These are phyloP conservation scores for Cichlasoma orientale DNA, from an alignment of 2,797 vertebrate genomes.

Conservation along the genomic window DNA sequence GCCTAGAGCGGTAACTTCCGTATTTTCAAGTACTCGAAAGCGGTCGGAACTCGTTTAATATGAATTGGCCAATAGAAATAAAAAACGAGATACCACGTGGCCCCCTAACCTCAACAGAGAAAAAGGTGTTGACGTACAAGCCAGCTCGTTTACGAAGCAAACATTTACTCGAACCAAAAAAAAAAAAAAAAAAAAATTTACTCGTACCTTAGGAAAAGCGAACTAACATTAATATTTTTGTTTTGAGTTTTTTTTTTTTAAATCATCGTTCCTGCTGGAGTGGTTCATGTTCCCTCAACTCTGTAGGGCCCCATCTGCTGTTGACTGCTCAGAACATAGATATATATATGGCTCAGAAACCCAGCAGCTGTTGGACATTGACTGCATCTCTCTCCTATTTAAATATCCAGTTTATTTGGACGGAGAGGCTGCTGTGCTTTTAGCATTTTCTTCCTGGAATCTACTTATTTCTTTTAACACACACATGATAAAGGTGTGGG, in stretches of 20 bases:
- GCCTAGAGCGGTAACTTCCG: conserved; percentile 46
- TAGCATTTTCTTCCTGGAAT: not conserved
- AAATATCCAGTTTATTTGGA: conserved; percentile 40
- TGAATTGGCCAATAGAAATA: conserved; percentile 77
- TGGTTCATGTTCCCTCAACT: not conserved
- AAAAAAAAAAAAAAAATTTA: too few relatives aligned
- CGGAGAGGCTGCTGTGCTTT: conserved; percentile 27
- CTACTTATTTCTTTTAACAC: not conserved
- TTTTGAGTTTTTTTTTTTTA: not conserved
- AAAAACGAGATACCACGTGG: conserved; percentile 47
- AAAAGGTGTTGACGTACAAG: not conserved
- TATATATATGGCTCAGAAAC: conserved; percentile 32
- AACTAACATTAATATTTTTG: not conserved
- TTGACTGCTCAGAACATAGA: conserved; percentile 24
- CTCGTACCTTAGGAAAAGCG: fast-evolving
- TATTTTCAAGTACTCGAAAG: not conserved
- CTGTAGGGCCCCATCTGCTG: conserved; percentile 37
- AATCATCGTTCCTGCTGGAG: not conserved
- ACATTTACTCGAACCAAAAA: too few relatives aligned
- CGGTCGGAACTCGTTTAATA: conserved; percentile 62
- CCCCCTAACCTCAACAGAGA: not conserved
- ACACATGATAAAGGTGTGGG: not conserved
- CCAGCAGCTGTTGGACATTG: conserved; percentile 40
- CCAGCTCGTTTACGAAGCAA: not conserved
- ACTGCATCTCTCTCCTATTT: conserved; percentile 26